phyloP scores from a whole-genome alignment of 2,888 invertebrate genomes.

The Cephus pygmeus region DNA sequence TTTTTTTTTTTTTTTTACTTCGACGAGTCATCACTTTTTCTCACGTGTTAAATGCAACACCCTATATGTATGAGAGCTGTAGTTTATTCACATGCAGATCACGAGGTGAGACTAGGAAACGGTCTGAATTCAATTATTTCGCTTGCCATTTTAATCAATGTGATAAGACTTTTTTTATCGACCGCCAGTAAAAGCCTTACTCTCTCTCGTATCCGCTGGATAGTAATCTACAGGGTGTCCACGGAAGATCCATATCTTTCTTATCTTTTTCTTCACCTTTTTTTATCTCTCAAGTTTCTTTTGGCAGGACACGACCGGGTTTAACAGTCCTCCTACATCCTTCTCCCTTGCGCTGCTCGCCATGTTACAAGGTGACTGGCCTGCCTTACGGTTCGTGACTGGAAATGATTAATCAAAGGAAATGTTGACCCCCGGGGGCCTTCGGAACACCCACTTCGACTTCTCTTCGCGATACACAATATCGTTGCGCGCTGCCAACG shows the following conservation, averaged over 20 bases:
- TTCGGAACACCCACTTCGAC: slow-evolving; percentile 17
- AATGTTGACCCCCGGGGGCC: not conserved
- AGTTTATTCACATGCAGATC: not conserved
- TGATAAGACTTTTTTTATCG: not conserved
- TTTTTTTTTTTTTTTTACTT: not conserved
- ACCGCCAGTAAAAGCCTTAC: not conserved
- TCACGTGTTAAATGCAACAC: not conserved
- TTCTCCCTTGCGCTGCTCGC: not conserved
- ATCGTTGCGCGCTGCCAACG: slow-evolving; percentile 17
- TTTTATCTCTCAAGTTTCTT: not conserved
- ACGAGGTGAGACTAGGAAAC: not conserved
- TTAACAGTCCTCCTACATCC: not conserved
- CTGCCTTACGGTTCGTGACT: not conserved
- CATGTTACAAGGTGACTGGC: not conserved
- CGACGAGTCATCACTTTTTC: not conserved
- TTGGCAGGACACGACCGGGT: not conserved
- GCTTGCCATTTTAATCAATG: not conserved
- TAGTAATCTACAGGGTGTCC: not conserved
- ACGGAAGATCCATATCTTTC: not conserved
- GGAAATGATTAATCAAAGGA: not conserved
- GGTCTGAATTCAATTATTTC: not conserved
- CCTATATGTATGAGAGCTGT: not conserved
- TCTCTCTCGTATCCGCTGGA: not conserved
- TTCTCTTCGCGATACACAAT: slow-evolving; percentile 17
- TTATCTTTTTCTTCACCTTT: no score